Conservation (phyloP, 2,797 vertebrate species). For the Spinibarbus caldwelli region DNA sequence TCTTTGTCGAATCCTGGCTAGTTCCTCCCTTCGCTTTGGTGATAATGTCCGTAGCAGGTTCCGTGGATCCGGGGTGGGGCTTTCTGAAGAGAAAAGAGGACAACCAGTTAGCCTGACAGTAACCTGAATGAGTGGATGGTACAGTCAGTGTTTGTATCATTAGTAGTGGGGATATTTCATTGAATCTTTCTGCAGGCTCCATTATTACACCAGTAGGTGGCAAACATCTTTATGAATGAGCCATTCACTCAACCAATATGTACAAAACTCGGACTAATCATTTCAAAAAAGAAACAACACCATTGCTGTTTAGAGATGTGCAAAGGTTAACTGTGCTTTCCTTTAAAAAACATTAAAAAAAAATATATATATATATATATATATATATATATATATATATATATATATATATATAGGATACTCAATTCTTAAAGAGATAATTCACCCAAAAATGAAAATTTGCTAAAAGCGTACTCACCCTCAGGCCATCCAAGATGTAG, state of each 20-base stretch:
- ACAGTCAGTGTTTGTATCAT: background rate
- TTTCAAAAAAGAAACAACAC: background rate
- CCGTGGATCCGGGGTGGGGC: constrained; percentile 73
- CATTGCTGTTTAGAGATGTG: background rate
- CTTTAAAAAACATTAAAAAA: background rate
- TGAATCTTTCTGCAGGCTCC: background rate
- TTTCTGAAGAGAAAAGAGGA: constrained; percentile 66
- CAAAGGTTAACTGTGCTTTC: background rate
- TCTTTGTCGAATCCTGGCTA: constrained; percentile 75
- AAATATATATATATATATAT: no score
- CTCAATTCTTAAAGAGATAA: no score
- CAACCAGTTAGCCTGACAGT: background rate
- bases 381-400: no score
- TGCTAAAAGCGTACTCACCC: no score
- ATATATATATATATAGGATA: no score
- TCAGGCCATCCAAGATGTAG: no score
- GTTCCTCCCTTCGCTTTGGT: constrained; percentile 74
- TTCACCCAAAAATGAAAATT: no score
- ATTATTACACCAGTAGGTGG: background rate
- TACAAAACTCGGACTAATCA: background rate
- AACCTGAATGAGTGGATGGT: background rate
- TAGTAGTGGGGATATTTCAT: background rate
- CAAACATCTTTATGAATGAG: background rate
- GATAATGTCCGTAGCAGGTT: constrained; percentile 71
- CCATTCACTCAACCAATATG: background rate